Evolutionary conservation across 2,888 invertebrate genomes (phyloP).

Genomic region (Aelia acuminata): DNA sequence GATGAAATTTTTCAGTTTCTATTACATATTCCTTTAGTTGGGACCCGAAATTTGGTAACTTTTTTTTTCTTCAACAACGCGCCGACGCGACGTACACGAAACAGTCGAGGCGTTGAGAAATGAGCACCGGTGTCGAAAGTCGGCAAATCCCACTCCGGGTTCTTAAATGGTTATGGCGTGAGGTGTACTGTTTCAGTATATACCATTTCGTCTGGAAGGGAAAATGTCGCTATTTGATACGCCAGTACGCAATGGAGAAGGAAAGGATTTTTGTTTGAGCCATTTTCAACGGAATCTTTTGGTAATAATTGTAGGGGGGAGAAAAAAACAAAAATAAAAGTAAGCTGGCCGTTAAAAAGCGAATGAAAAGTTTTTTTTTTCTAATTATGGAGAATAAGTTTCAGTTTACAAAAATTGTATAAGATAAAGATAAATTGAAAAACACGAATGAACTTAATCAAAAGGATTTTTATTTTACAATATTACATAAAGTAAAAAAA

Average conservation of each 20-base stretch:
- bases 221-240: background rate
- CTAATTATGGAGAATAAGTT: too few species aligned
- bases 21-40: too few species aligned
- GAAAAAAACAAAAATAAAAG: background rate
- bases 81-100: background rate
- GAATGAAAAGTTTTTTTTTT: too few species aligned
- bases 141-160: background rate
- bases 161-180: constrained; percentile 32
- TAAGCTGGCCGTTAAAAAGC: too few species aligned
- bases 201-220: background rate
- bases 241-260: background rate
- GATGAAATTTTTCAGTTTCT: too few species aligned
- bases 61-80: background rate
- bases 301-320: background rate
- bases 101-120: constrained; percentile 4
- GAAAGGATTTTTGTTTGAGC: background rate
- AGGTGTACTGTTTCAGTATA: constrained; percentile 16
- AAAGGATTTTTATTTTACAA: too few species aligned
- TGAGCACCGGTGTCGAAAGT: constrained; percentile 22
- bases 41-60: background rate
- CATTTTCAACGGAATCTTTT: background rate
- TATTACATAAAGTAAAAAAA: too few species aligned
- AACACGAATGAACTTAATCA: too few species aligned
- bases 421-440: too few species aligned
- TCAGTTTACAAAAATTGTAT: too few species aligned